Conservation (phyloP, 2,113 vertebrate genomes). For the Formicarius rufipectus region DNA sequence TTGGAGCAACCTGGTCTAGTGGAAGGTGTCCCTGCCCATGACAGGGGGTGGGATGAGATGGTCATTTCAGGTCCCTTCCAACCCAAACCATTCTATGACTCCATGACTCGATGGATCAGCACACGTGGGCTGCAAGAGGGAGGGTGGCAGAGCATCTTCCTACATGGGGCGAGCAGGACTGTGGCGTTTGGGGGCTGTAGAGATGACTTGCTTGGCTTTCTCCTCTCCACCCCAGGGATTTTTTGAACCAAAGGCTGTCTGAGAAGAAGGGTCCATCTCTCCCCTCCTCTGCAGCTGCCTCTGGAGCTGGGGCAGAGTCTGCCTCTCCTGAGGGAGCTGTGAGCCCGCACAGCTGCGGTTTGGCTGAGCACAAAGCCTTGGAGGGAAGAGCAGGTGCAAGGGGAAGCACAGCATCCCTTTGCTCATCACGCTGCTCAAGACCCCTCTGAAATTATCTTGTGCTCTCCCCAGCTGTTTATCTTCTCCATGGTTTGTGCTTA, state of each 20-base stretch:
- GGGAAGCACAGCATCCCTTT: neutral
- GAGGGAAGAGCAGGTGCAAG: conserved; percentile 34
- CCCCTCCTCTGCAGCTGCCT: neutral
- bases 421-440: neutral
- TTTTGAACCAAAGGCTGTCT: neutral
- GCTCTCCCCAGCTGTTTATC: conserved; percentile 15
- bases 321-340: neutral
- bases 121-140: fast-evolving
- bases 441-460: neutral
- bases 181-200: neutral
- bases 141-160: neutral
- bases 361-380: neutral
- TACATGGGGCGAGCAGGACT: neutral
- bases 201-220: neutral
- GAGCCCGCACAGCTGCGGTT: neutral
- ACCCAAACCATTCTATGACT: neutral
- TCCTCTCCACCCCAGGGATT: neutral
- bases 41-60: neutral
- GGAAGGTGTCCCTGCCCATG: neutral
- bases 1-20: neutral
- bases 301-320: neutral
- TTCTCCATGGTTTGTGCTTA: neutral
- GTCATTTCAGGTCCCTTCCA: neutral
- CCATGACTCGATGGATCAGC: neutral
- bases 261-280: neutral